These are phyloP conservation scores for Drosophila teissieri DNA, from an alignment of 1,140 invertebrate genomes.

Conservation along the genomic window DNA sequence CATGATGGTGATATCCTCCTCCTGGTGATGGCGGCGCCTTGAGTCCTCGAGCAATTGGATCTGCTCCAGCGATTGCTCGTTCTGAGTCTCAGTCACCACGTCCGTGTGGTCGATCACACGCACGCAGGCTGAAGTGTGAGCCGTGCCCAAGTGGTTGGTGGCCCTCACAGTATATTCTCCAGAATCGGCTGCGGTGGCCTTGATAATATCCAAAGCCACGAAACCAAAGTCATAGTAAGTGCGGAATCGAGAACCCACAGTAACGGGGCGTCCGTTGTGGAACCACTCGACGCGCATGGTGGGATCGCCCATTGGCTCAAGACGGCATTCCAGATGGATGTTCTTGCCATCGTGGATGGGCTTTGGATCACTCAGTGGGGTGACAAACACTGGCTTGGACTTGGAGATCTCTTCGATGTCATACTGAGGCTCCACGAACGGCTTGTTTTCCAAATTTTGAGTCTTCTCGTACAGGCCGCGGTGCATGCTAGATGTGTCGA, in stretches of 20 bases:
- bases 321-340: conserved; percentile 94
- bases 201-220: conserved; percentile 95
- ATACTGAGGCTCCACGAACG: conserved; percentile 94
- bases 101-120: conserved; percentile 93
- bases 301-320: conserved; percentile 97
- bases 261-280: conserved; percentile 94
- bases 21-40: conserved; percentile 88
- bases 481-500: conserved; percentile 95
- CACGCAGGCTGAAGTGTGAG: conserved; percentile 95
- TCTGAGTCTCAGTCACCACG: conserved; percentile 96
- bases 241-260: conserved; percentile 94
- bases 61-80: conserved; percentile 97
- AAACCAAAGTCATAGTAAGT: conserved; percentile 98
- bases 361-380: conserved; percentile 92
- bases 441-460: conserved; percentile 92
- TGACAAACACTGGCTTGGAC: conserved; percentile 95
- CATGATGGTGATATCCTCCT: conserved; percentile 91
- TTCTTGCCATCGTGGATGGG: conserved; percentile 96
- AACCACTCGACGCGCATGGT: conserved; percentile 98
- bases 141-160: conserved; percentile 96
- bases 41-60: conserved; percentile 97
- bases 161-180: conserved; percentile 97
- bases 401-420: conserved; percentile 97
- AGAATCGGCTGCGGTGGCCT: conserved; percentile 93
- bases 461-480: conserved; percentile 94